Evolutionary conservation across 2,888 invertebrate genomes (phyloP), one percentile per base, ranked within the genome.

Genomic region (Microplitis deprimator): DNA sequence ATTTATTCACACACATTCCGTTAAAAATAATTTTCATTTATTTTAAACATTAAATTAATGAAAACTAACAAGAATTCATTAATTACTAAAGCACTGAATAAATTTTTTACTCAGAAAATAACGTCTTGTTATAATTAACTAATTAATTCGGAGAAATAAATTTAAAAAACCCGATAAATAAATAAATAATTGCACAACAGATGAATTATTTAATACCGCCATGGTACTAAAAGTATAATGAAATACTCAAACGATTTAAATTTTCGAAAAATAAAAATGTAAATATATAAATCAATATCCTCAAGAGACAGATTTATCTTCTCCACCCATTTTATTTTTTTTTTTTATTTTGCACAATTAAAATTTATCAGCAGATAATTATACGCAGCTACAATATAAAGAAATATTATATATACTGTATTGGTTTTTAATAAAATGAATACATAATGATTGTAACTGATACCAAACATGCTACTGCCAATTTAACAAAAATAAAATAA

Each of bases 221-320:
- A 50, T 50, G 13, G 13, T 13, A 29, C 4, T 29, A 3, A 10
- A 13, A 13, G 13, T 50, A 50, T 50, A 50, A 50, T 50, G 50
- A 13, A 50, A 50, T 2, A 50, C 29, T 29, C 29, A 29, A 29
- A 29, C 29, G 29, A 29, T 29, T 29, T 4, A 29, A 29, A 29
- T 29, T 29, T 29, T 29, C 29, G 29, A 29, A 4, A 29, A 29
- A 29, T 29, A 29, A 1, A 29, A 29, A 29, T 29, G 29, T 29
- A 29, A 29, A 29, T 29, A 4, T 29, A 4, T 29, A 29, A 50
- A 50, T 50, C 50, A 50, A 50, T 50, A 50, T 50, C 50, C 50
- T 50, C 50, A 50, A 50, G 50, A 50, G 50, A 50, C 50, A 50
- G 50, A 50, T 50, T 50, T 50, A 50, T 50, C 50, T 50, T 50